Conservation (phyloP, 2,797 vertebrate genomes). For the Xyrichtys novacula region DNA sequence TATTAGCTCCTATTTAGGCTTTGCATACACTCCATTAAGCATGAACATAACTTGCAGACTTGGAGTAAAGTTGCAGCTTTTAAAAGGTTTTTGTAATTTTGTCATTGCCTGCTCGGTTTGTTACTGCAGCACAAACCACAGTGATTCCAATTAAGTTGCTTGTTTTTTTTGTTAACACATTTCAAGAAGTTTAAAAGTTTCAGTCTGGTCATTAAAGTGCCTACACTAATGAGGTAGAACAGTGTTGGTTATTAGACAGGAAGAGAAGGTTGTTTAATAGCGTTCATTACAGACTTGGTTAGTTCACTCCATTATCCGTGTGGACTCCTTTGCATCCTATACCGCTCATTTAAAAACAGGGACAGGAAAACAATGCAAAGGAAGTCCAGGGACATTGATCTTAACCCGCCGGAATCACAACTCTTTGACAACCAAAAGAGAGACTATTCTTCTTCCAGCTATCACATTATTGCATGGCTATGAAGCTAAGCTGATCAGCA, state of each 20-base stretch:
- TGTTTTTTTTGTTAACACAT: conserved; percentile 69
- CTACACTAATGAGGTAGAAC: conserved; percentile 78
- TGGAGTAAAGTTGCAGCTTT: conserved; percentile 36
- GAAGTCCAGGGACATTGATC: conserved; percentile 74
- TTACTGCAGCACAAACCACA: conserved; percentile 37
- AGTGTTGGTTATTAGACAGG: conserved; percentile 73
- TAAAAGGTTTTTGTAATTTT: conserved; percentile 36
- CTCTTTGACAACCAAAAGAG: conserved; percentile 62
- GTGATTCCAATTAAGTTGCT: conserved; percentile 67
- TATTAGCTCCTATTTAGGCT: conserved; percentile 40
- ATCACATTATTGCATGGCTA: conserved; percentile 54
- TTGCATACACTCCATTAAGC: conserved; percentile 41
- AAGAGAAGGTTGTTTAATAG: conserved; percentile 84
- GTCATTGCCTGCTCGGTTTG: conserved; percentile 17
- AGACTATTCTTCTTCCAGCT: conserved; percentile 65
- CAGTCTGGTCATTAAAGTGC: conserved; percentile 71
- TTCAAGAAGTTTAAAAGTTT: conserved; percentile 74
- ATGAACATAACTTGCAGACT: conserved; percentile 38
- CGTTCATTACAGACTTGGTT: conserved; percentile 83
- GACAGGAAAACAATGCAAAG: conserved; percentile 72
- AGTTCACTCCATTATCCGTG: conserved; percentile 83
- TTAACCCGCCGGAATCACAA: conserved; percentile 62
- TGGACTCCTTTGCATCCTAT: conserved; percentile 68
- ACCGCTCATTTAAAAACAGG: conserved; percentile 71
- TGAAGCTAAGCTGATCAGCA: conserved; percentile 61